Evolutionary conservation across 2,888 invertebrate genomes (phyloP).

Genomic region (Noctua janthe): DNA sequence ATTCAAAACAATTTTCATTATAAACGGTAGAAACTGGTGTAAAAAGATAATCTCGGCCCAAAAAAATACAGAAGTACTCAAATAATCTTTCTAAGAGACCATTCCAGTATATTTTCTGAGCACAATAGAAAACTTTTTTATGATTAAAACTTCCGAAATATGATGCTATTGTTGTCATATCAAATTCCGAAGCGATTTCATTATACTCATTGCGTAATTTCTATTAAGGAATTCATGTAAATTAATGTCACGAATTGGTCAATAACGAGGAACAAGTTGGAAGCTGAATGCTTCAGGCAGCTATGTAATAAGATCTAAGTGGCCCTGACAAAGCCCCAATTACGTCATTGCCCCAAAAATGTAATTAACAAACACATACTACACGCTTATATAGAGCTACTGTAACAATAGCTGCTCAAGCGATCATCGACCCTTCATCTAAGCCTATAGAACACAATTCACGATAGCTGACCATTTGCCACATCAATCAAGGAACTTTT

Average conservation of each 20-base stretch:
- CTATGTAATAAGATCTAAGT: constrained; percentile 40
- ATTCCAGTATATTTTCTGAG: constrained; percentile 17
- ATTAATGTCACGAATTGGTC: constrained; percentile 24
- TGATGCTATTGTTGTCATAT: constrained; percentile 42
- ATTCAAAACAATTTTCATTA: constrained; percentile 34
- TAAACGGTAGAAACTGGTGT: constrained; percentile 2
- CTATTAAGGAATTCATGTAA: constrained; percentile 22
- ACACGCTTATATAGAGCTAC: constrained; percentile 24
- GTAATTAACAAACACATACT: constrained; percentile 58
- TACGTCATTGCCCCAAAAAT: constrained; percentile 59
- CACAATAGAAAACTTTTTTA: constrained; percentile 46
- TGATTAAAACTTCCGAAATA: constrained; percentile 47
- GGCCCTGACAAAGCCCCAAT: constrained; percentile 39
- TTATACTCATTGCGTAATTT: constrained; percentile 46
- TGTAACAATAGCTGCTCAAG: constrained; percentile 28
- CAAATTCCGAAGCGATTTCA: constrained; percentile 41
- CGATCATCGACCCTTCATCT: constrained; percentile 49
- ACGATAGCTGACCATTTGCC: constrained; percentile 35
- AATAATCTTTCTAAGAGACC: constrained; percentile 31
- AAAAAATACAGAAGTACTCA: constrained; percentile 34
- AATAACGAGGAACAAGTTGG: background rate
- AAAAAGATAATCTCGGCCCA: constrained; percentile 20
- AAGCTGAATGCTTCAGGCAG: constrained; percentile 36
- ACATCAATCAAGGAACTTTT: constrained; percentile 67
- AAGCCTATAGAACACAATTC: constrained; percentile 36